A percentile compares a stretch with the other conserved stretches of the same genome.
phyloP scores from a whole-genome alignment of 2,888 invertebrate genomes.

The Cerastis leucographa region DNA sequence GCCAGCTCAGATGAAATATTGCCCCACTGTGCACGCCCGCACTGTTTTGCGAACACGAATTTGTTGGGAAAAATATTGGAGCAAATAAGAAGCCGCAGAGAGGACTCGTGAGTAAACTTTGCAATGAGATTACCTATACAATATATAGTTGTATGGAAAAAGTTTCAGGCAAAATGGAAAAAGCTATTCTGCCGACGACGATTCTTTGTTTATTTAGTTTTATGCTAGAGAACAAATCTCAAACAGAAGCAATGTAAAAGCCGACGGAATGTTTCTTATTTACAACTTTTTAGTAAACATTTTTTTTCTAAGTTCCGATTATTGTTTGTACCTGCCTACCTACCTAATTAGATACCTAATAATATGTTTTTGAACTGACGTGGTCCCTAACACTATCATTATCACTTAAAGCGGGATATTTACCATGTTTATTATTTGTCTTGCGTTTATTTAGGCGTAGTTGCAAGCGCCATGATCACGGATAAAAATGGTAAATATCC shows the following conservation, averaged over 20 bases:
- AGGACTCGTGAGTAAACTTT: slow-evolving; percentile 83
- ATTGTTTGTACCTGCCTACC: not conserved
- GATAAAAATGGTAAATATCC: not conserved
- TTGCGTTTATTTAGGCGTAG: not conserved
- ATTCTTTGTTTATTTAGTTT: slow-evolving; percentile 32
- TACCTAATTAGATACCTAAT: not conserved
- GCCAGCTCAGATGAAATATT: slow-evolving; percentile 90
- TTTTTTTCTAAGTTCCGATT: not conserved
- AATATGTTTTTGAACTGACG: not conserved
- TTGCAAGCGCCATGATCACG: not conserved
- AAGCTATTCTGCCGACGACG: slow-evolving; percentile 36
- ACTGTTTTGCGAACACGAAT: slow-evolving; percentile 87
- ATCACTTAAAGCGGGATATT: not conserved
- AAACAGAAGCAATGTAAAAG: slow-evolving; percentile 2
- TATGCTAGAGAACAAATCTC: slow-evolving; percentile 25
- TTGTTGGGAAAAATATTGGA: slow-evolving; percentile 87
- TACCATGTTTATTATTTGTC: not conserved
- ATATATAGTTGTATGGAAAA: slow-evolving; percentile 50
- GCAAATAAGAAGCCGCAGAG: slow-evolving; percentile 85
- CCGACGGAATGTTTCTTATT: not conserved
- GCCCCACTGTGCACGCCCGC: slow-evolving; percentile 88
- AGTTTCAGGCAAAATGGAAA: slow-evolving; percentile 50
- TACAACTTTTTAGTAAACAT: slow-evolving; percentile 6
- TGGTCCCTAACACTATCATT: not conserved
- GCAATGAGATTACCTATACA: slow-evolving; percentile 74